Percentiles rank a stretch among this genome's conserved stretches.
Conservation (phyloP, 2,113 vertebrate genomes). For the Neogale vison region DNA sequence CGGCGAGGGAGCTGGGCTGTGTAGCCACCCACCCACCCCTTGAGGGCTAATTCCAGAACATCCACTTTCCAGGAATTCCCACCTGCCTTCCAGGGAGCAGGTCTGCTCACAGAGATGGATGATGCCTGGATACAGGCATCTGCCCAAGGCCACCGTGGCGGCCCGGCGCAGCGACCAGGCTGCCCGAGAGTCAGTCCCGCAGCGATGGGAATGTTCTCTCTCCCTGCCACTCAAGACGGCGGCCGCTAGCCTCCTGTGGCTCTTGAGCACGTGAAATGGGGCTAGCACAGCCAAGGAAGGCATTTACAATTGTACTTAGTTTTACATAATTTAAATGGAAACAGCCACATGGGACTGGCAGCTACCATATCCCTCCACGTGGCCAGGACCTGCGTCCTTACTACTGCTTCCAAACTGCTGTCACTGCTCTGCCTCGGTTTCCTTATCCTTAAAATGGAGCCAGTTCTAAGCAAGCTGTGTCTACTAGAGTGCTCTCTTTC, state of each 20-base stretch:
- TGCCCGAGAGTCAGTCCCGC: rapidly evolving
- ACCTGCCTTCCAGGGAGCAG: too few species aligned
- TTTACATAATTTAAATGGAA: background rate
- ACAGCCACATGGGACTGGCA: rapidly evolving
- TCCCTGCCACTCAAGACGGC: rapidly evolving
- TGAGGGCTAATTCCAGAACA: background rate
- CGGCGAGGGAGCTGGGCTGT: rapidly evolving
- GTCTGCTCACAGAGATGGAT: background rate
- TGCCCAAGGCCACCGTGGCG: background rate
- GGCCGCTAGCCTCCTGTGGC: background rate
- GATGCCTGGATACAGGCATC: rapidly evolving
- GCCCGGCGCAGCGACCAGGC: background rate
- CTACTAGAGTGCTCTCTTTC: rapidly evolving
- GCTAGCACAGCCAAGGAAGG: background rate
- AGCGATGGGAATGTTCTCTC: rapidly evolving
- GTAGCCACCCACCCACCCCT: too few species aligned
- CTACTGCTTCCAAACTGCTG: too few species aligned
- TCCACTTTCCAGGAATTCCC: rapidly evolving
- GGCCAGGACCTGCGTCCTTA: background rate
- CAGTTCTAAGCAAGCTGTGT: background rate
- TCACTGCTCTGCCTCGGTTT: rapidly evolving
- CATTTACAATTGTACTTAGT: background rate
- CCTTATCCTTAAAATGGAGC: background rate
- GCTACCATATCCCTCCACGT: rapidly evolving
- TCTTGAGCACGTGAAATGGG: rapidly evolving